A percentile compares a stretch with the other conserved stretches of the same genome.
These are phyloP conservation scores for Leucoraja ocellata DNA, from an alignment of 2,797 vertebrate genomes.

Conservation along the genomic window DNA sequence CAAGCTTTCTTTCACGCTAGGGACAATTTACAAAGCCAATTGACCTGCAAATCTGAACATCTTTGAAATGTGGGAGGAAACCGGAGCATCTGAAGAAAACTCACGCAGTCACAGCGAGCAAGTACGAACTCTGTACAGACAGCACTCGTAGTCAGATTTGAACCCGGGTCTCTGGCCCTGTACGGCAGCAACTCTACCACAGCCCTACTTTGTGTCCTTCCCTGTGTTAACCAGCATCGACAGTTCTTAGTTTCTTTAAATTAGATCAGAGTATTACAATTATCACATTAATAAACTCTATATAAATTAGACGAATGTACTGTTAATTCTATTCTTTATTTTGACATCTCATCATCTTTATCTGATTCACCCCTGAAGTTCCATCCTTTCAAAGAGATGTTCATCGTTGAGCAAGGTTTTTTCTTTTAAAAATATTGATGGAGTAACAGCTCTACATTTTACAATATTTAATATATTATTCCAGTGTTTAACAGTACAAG, in stretches of 20 bases:
- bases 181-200: too few species aligned
- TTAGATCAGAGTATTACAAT: slow-evolving; percentile 68
- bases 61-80: too few species aligned
- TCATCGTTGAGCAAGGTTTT: background rate
- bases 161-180: too few species aligned
- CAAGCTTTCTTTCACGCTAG: too few species aligned
- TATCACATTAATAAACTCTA: background rate
- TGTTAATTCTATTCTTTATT: background rate
- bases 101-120: too few species aligned
- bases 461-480: background rate
- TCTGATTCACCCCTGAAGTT: background rate
- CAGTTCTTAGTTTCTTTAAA: slow-evolving; percentile 38
- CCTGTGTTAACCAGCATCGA: too few species aligned
- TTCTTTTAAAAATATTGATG: background rate
- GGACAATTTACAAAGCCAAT: too few species aligned
- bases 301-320: background rate
- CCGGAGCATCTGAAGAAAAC: too few species aligned
- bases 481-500: background rate
- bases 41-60: too few species aligned
- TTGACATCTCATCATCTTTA: background rate
- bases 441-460: background rate
- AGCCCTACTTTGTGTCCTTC: too few species aligned
- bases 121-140: too few species aligned
- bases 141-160: too few species aligned
- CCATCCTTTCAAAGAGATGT: background rate